Evolutionary conservation across 2,888 invertebrate genomes (phyloP).

Genomic region (Elysia crispata): DNA sequence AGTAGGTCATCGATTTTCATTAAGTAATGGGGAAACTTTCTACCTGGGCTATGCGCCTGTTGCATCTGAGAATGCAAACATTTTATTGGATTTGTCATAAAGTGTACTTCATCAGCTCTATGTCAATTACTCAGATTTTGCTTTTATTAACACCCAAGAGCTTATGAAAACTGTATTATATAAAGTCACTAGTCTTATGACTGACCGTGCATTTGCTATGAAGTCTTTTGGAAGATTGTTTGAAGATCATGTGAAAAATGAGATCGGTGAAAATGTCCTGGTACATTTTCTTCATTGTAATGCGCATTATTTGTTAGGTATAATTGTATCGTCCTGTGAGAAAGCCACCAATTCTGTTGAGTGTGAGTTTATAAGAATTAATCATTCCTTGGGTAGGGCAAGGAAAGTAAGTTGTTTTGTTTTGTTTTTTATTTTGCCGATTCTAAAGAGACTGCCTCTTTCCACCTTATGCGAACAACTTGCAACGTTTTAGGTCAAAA

Average conservation of each 20-base stretch:
- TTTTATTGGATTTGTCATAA: too few relatives aligned
- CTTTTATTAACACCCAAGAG: not conserved
- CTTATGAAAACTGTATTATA: not conserved
- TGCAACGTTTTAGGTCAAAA: constrained; percentile 34
- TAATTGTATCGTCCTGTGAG: not conserved
- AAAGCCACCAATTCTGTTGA: not conserved
- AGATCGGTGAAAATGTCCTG: not conserved
- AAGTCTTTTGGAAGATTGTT: constrained; percentile 3
- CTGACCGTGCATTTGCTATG: constrained; percentile 31
- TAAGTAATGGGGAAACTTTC: too few relatives aligned
- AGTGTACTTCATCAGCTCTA: too few relatives aligned
- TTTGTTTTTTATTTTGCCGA: not conserved
- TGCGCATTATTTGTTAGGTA: constrained; percentile 12
- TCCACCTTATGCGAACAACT: not conserved
- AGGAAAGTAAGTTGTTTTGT: not conserved
- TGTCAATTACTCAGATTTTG: too few relatives aligned
- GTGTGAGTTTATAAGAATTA: not conserved
- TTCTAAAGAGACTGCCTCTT: not conserved
- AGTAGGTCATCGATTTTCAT: not conserved
- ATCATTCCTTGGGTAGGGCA: not conserved
- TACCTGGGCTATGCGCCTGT: too few relatives aligned
- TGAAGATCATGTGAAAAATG: not conserved
- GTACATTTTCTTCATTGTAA: constrained; percentile 14
- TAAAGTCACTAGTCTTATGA: constrained; percentile 18
- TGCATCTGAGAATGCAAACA: too few relatives aligned